These are phyloP conservation scores for Zaprionus inermis DNA, from an alignment of 1,140 invertebrate genomes.

Conservation along the genomic window DNA sequence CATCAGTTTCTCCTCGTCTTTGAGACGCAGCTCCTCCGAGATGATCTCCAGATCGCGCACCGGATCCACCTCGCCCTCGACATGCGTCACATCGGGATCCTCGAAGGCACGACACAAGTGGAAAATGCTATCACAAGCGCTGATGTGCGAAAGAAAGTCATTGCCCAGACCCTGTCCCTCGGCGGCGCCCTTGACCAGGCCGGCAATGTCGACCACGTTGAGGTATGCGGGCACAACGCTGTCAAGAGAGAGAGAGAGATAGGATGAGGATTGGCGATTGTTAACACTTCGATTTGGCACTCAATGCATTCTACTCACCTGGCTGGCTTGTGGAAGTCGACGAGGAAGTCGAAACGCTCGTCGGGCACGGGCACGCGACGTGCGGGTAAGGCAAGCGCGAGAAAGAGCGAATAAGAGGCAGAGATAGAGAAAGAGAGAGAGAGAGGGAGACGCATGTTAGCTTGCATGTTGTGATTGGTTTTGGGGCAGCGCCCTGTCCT, in stretches of 20 bases:
- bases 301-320: constrained; percentile 88
- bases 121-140: constrained; percentile 99
- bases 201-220: constrained; percentile 99
- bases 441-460: constrained; percentile 53
- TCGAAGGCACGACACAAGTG: constrained; percentile 99
- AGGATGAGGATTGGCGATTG: not conserved
- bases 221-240: constrained; percentile 99
- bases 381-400: constrained; percentile 85
- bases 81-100: constrained; percentile 98
- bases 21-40: constrained; percentile 96
- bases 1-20: constrained; percentile 95
- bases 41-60: constrained; percentile 98
- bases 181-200: constrained; percentile 98
- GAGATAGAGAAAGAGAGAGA: constrained; percentile 6
- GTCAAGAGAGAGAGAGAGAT: constrained; percentile 34
- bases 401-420: constrained; percentile 39
- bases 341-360: constrained; percentile 95
- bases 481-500: constrained; percentile 34
- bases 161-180: constrained; percentile 99
- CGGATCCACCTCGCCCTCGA: constrained; percentile 99
- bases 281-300: constrained; percentile 24
- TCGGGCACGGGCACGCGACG: constrained; percentile 99
- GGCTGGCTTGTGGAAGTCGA: constrained; percentile 96
- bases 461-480: constrained; percentile 36
- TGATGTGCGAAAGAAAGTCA: constrained; percentile 99